Conservation (phyloP, 2,888 invertebrate genomes). For the Parnassius orleans region DNA sequence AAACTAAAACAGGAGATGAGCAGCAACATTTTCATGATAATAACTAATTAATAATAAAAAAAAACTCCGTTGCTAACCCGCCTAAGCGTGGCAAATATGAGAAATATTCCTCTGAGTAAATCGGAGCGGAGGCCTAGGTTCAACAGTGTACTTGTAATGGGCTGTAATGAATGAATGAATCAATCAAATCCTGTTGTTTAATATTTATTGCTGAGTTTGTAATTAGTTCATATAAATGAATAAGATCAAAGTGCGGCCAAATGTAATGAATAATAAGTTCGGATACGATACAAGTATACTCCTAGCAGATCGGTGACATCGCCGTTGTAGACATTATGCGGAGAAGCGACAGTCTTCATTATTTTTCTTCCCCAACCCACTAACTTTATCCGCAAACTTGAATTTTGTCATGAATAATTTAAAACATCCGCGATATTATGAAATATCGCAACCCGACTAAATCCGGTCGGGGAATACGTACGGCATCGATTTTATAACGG, state of each 20-base stretch:
- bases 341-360: constrained; percentile 39
- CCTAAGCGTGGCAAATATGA: no score
- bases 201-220: no score
- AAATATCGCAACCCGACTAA: constrained; percentile 45
- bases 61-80: no score
- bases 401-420: constrained; percentile 73
- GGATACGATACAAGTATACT: constrained; percentile 2
- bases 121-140: no score
- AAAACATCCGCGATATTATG: constrained; percentile 56
- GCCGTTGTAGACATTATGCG: constrained; percentile 11
- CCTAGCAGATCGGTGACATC: not conserved
- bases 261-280: constrained; percentile 3
- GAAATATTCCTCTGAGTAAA: no score
- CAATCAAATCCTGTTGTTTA: no score
- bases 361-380: constrained; percentile 50
- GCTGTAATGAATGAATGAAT: no score
- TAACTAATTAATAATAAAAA: no score
- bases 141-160: no score
- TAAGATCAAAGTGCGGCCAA: not conserved
- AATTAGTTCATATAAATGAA: not conserved
- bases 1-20: no score
- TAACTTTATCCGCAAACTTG: constrained; percentile 57
- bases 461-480: constrained; percentile 32
- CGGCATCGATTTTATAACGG: constrained; percentile 30
- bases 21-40: no score